Evolutionary conservation across 2,888 invertebrate genomes (phyloP), one percentile per base, ranked within the genome.

Genomic region (Drosophila mimetica): DNA sequence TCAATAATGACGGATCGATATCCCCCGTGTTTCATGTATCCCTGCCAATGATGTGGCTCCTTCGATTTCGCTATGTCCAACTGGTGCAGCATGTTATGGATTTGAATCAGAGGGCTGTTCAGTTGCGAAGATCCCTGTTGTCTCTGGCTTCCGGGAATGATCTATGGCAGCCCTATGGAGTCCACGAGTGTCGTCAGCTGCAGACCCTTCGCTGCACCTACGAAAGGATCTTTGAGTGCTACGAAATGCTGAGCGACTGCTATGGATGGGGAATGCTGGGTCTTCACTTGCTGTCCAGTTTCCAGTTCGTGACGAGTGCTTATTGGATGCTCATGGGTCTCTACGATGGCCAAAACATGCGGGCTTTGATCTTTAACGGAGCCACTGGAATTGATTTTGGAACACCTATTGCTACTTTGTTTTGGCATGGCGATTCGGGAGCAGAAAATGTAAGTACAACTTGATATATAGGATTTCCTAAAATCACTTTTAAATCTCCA

Each of bases 221-320:
- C 52, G 88, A 84, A 8, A 82, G 88, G n/a, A 69, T 91, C 16
- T 90, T 87, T 66, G 76, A 75, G 46, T 72, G 79, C 65, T 83
- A 88, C 47, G 86, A 84, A 53, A 25, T 76, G 2, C 75, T 88
- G 13, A 91, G 90, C 64, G 79, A 88, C 39, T 86, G 86, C 52
- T 90, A 86, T 46, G 91, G 92, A 14, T 92, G 91, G 91, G 89
- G 91, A 1, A 60, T 92, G 44, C 61, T 92, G 28, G 81, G 77
- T 1, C 76, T 90, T 4, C 86, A 84, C 7, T 72, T 89, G 13
- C 71, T 87, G 39, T 87, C 88, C 48, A 90, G 91, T 58, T 77
- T 91, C 2, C 86, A 91, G 64, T 88, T 91, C 18, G 88, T 91
- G 0, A 81, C 86, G 4, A 90, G 90, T 59, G 86, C 86, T 0